Evolutionary conservation across 2,888 invertebrate species (phyloP).

Genomic region (Rhimphoctona megacephalus): DNA sequence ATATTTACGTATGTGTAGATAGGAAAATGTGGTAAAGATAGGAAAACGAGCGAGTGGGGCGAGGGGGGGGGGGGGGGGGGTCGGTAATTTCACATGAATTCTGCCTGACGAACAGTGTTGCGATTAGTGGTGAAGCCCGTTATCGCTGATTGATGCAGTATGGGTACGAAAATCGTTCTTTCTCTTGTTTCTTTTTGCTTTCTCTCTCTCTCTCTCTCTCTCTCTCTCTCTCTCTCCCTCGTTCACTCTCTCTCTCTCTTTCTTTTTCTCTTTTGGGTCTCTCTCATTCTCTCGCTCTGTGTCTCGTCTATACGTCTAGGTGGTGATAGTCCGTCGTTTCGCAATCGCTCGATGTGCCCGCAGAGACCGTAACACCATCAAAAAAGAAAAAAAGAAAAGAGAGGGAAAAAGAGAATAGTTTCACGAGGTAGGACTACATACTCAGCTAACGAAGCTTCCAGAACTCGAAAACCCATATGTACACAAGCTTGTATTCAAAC

Average conservation of each 20-base stretch:
- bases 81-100: conserved; percentile 46
- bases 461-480: conserved; percentile 15
- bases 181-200: not conserved
- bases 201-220: not conserved
- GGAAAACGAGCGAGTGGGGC: not conserved
- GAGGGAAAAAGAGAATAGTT: conserved; percentile 42
- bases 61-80: not conserved
- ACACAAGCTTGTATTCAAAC: not conserved
- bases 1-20: not conserved
- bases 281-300: not conserved
- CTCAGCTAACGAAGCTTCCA: conserved; percentile 61
- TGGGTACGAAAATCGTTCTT: conserved; percentile 14
- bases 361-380: conserved; percentile 31
- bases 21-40: conserved; percentile 15
- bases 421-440: conserved; percentile 33
- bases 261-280: not conserved
- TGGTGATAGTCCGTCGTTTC: conserved; percentile 39
- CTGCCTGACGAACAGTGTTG: conserved; percentile 30
- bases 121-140: conserved; percentile 59
- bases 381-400: conserved; percentile 30
- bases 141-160: conserved; percentile 64
- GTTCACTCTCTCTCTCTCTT: conserved; percentile 3
- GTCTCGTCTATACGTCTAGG: conserved; percentile 30
- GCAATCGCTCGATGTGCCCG: conserved; percentile 53
- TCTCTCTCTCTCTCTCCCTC: not conserved